Evolutionary conservation across 2,888 invertebrate species (phyloP), one percentile per base, ranked within the genome.

Genomic region (Netelia fuscicornis): DNA sequence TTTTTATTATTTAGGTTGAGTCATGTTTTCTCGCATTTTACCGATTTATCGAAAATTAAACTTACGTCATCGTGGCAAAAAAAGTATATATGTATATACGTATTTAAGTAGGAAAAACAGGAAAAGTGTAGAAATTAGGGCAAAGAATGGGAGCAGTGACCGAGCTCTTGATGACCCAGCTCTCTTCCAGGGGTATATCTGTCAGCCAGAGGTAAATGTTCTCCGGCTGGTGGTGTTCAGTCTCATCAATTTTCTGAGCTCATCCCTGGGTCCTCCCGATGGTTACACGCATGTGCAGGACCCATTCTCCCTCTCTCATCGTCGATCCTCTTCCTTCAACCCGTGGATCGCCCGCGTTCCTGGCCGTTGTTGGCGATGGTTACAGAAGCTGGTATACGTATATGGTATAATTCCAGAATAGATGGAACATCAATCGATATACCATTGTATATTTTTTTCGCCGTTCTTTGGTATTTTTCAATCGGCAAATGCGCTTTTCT

Each of bases 201-300:
- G 79, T 79, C 74, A 62, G 60, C 67, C 58, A 42, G 68, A 78
- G 74, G 79, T 62, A 79, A 79, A 79, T 58, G 79, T 70, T 78
- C 79, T 75, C 54, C 62, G 56, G 77, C 23, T 20, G 37, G 17
- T 54, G 67, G 17, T 44, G 67, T 54, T 77, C 25, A 62, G 58
- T 60, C 78, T 75, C 78, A 74, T 83, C 78, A 83, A 83, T 83
- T 83, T 79, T 70, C 78, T 68, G 64, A 79, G 83, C 79, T 75
- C 72, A 74, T 83, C 78, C 83, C 74, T 74, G 83, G 78, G 75
- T 75, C 75, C 70, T 64, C 74, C 75, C 60, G 72, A 71, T 23
- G 52, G 48, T 23, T 17, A 11, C 68, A 70, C 78, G 74, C 78
- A 75, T 78, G 78, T 72, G 83, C 83, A 79, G 62, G 48, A 74